These are phyloP conservation scores for Amitus sp. DNA, from an alignment of 2,888 invertebrate genomes.

Conservation along the genomic window DNA sequence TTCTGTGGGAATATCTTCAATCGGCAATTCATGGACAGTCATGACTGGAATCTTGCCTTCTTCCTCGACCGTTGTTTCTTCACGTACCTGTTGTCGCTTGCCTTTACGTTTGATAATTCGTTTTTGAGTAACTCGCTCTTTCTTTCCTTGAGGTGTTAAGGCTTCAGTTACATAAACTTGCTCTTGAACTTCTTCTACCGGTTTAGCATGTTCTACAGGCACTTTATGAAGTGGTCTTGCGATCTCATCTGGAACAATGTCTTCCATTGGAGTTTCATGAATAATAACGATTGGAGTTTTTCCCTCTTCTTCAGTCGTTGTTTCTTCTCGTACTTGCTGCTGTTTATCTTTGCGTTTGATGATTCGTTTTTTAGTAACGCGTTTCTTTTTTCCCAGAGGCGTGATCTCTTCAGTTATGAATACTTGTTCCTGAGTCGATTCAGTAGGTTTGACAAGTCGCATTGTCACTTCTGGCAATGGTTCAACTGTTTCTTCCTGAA, in stretches of 20 bases:
- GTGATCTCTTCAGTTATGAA: too few species aligned
- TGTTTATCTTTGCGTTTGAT: constrained; percentile 53
- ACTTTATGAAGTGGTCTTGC: constrained; percentile 37
- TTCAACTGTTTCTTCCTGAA: constrained; percentile 24
- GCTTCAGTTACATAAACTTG: constrained; percentile 54
- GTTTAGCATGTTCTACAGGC: neutral
- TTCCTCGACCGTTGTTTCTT: constrained; percentile 64
- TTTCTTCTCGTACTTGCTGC: constrained; percentile 49
- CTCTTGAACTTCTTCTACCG: constrained; percentile 54
- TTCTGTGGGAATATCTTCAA: constrained; percentile 54
- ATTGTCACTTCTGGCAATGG: constrained; percentile 17
- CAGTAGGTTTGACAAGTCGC: constrained; percentile 41
- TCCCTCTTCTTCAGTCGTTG: constrained; percentile 66
- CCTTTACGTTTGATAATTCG: constrained; percentile 57
- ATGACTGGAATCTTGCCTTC: constrained; percentile 65
- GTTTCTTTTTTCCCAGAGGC: too few species aligned
- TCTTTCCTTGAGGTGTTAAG: constrained; percentile 53
- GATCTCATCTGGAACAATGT: constrained; percentile 42
- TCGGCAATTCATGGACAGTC: constrained; percentile 45
- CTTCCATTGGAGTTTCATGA: constrained; percentile 55
- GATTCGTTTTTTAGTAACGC: constrained; percentile 46
- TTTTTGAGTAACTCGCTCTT: constrained; percentile 45
- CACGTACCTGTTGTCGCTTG: constrained; percentile 45
- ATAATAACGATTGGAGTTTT: constrained; percentile 64
- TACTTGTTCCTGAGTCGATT: too few species aligned